Base-by-base conservation (phyloP, 2,113 vertebrate species). In the Etia nguti region DNA sequence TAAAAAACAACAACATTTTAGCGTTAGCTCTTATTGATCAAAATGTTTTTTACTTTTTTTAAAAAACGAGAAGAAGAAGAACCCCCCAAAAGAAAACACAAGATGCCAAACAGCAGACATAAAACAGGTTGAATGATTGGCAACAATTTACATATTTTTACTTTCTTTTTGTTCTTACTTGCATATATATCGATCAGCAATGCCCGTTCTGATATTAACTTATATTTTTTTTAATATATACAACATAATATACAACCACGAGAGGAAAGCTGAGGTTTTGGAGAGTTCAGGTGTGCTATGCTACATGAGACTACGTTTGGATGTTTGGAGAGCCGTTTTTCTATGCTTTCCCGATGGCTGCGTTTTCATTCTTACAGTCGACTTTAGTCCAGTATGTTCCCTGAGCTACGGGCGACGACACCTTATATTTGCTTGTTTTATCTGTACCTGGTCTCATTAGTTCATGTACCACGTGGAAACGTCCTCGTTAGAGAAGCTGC, bases 171-270 rank as follows among this genome's bases (percentile, higher is more conserved):
- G 29, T 86, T 75, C 36, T 85, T 38, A 84, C 90, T 92, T 93
- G 91, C 93, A 95, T 94, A 92, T 91, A 91, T 91, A 93, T 91
- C 24, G 88, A 91, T 94, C 88, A 93, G 70, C 90, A 93, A 95
- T 94, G 92, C 92, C 94, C 90, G 7, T 92, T 93, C 89, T 90
- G 93, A 92, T 92, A 91, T 93, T 92, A 92, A 92, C 89, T 90
- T 92, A 93, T 73, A 92, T 68, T 60, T 86, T 90, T 89, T 77
- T 38, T 13, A 22, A 22, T 93, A 92, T 91, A 18, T 94, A 94
- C 93, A 95, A 90, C 83, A 85, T 88, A 80, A 94, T 89, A 80
- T 83, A 93, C 88, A 95, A 50, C 34, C 59, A 84, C 43, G 24
- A 90, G 50, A 85, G 86, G 85, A 90, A 56, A 85, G 84, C 57